A percentile compares a stretch with the other conserved stretches of the same genome.
These are phyloP conservation scores for Aspiorhynchus laticeps DNA, from an alignment of 2,113 vertebrate species.

Conservation along the genomic window DNA sequence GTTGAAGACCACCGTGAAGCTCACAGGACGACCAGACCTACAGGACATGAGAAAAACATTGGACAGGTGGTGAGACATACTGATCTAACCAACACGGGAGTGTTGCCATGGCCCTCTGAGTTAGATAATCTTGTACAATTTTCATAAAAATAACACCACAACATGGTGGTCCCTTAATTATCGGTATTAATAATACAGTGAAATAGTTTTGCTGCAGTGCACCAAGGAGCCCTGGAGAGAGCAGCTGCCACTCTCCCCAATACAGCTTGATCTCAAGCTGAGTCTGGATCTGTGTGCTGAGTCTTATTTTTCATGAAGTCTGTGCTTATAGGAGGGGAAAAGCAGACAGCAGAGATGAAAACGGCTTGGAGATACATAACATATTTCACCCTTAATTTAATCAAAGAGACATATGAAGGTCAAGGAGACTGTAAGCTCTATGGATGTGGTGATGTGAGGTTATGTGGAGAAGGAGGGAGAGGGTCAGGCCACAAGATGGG, in stretches of 20 bases:
- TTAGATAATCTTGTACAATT: background rate
- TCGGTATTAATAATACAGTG: constrained; percentile 30
- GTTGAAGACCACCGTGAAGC: constrained; percentile 97
- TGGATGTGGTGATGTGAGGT: constrained; percentile 5
- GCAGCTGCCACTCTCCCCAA: constrained; percentile 7
- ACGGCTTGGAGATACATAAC: constrained; percentile 11
- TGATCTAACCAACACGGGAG: background rate
- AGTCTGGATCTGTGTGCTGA: constrained; percentile 7
- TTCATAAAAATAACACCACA: background rate
- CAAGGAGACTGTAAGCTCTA: background rate
- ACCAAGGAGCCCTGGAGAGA: constrained; percentile 5
- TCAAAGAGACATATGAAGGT: constrained; percentile 31
- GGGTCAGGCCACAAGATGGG: background rate
- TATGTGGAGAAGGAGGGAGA: background rate
- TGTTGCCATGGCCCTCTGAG: background rate
- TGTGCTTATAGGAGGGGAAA: background rate
- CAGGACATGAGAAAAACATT: constrained; percentile 41
- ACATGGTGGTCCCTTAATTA: constrained; percentile 20
- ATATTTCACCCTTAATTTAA: constrained; percentile 12
- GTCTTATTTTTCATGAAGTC: background rate
- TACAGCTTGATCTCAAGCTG: constrained; percentile 21
- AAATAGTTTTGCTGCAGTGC: constrained; percentile 29
- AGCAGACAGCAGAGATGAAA: background rate
- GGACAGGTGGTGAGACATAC: constrained; percentile 12
- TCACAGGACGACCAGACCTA: constrained; percentile 93